These are phyloP conservation scores for Pyrgus malvae DNA, from an alignment of 2,888 invertebrate genomes.

Conservation along the genomic window DNA sequence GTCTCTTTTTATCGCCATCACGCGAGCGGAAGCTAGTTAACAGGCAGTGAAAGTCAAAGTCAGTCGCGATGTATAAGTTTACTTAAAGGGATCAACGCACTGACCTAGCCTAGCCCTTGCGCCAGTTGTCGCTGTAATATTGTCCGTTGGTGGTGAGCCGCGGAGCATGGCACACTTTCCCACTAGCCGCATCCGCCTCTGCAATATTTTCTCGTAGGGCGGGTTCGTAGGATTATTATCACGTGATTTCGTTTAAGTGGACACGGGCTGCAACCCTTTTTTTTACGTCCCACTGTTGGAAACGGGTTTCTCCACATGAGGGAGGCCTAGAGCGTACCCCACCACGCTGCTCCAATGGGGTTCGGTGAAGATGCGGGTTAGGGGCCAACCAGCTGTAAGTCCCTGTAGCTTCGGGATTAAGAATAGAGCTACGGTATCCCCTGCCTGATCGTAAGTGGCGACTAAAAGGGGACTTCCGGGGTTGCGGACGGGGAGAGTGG, in stretches of 20 bases:
- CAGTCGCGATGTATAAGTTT: background rate
- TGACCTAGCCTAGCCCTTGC: conserved; percentile 17
- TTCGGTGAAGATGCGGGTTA: no score
- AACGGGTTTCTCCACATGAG: no score
- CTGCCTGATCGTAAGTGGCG: no score
- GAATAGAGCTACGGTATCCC: no score
- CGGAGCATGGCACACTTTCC: conserved; percentile 68
- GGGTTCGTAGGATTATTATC: conserved; percentile 54
- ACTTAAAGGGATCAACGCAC: conserved; percentile 6
- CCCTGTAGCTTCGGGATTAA: no score
- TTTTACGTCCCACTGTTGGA: background rate
- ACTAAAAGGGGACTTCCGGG: no score
- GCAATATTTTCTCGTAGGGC: conserved; percentile 52
- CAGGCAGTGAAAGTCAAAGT: conserved; percentile 6
- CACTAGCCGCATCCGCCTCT: conserved; percentile 62
- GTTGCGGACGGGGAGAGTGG: no score
- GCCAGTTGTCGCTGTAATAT: conserved; percentile 16
- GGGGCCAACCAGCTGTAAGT: no score
- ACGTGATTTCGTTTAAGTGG: conserved; percentile 29
- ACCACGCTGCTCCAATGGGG: no score
- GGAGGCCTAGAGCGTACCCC: no score
- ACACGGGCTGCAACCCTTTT: background rate
- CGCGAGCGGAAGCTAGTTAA: no score
- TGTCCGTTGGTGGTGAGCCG: conserved; percentile 40
- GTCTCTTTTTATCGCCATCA: no score